phyloP scores from a whole-genome alignment of 2,113 vertebrate genomes.

The Corvus moneduloides region DNA sequence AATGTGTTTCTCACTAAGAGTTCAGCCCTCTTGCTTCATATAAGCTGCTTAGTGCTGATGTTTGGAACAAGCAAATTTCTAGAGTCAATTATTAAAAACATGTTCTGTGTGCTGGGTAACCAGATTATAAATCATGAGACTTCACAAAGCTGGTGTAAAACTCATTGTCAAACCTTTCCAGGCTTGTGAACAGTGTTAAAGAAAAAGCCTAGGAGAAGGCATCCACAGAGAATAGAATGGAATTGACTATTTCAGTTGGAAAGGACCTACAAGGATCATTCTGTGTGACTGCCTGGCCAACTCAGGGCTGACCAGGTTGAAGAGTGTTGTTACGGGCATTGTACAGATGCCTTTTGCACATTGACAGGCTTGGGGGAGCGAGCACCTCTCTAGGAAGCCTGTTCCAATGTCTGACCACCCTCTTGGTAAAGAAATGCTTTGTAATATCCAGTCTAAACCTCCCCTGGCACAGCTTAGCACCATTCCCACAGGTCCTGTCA shows the following conservation, averaged over 20 bases:
- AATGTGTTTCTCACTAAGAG: not conserved
- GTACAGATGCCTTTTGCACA: not conserved
- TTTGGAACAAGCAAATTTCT: not conserved
- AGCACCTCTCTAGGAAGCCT: not conserved
- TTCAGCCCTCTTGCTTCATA: not conserved
- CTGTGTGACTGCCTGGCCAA: not conserved
- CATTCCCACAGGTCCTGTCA: not conserved
- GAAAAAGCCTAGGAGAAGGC: not conserved
- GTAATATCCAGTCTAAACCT: not conserved
- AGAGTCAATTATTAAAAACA: not conserved
- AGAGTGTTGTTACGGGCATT: not conserved
- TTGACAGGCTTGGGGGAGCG: rapidly evolving
- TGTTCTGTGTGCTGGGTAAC: not conserved
- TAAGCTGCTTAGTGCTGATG: not conserved
- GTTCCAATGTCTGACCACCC: not conserved
- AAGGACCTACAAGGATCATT: not conserved
- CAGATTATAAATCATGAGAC: not conserved
- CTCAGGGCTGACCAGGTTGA: not conserved
- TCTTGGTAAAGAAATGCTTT: not conserved
- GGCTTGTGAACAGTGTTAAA: not conserved
- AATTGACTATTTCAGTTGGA: no score
- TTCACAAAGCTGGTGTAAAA: not conserved
- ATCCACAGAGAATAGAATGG: not conserved
- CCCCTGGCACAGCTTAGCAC: not conserved
- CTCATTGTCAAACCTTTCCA: not conserved